A percentile compares a stretch with the other conserved stretches of the same genome.
phyloP scores from a whole-genome alignment of 2,113 vertebrate genomes.

The Gallinago paraguaiae region DNA sequence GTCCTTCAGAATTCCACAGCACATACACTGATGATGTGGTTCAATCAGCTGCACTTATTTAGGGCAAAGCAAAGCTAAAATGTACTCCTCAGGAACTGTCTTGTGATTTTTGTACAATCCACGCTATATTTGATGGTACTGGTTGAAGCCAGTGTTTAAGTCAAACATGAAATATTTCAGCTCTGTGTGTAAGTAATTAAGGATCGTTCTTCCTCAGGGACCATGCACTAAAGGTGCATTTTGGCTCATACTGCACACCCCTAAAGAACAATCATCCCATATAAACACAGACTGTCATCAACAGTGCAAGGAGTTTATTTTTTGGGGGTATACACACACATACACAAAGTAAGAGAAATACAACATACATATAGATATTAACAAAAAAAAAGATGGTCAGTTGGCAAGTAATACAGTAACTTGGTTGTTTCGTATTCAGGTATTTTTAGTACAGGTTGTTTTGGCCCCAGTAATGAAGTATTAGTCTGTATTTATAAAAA shows the following conservation, averaged over 20 bases:
- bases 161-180: background rate
- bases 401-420: background rate
- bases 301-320: background rate
- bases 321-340: no score
- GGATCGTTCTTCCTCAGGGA: background rate
- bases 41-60: background rate
- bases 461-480: background rate
- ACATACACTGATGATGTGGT: background rate
- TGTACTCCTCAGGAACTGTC: background rate
- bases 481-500: background rate
- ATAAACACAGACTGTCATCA: background rate
- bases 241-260: background rate
- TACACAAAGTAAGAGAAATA: background rate
- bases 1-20: background rate
- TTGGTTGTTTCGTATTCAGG: background rate
- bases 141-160: background rate
- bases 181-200: background rate
- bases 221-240: background rate
- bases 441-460: background rate
- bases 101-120: background rate
- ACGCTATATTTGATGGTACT: no score
- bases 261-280: background rate
- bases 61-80: background rate
- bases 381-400: background rate
- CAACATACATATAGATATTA: accelerated